These are phyloP conservation scores for Anguilla obscura DNA, from an alignment of 2,797 vertebrate species.

Conservation along the genomic window DNA sequence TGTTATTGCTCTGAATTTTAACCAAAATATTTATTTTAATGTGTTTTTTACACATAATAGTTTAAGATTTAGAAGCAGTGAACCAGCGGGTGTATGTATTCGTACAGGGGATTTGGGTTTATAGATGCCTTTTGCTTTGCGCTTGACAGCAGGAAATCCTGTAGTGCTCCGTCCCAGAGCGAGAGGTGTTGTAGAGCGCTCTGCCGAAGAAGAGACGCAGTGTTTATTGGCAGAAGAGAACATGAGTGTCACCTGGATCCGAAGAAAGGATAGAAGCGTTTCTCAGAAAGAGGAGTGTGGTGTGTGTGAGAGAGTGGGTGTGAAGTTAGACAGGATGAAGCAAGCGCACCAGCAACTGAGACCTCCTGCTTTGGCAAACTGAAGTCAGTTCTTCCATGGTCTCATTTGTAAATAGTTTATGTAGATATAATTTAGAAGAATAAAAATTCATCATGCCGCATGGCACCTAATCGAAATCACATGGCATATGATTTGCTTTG, in stretches of 20 bases:
- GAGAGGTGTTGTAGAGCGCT: not conserved
- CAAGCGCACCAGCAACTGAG: not conserved
- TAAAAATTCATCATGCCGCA: not conserved
- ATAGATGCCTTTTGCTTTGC: not conserved
- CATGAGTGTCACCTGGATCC: conserved; percentile 12
- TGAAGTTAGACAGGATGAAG: not conserved
- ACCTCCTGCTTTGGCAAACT: conserved; percentile 1
- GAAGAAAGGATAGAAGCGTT: not conserved
- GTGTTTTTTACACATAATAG: not conserved
- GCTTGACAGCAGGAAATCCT: conserved; percentile 19
- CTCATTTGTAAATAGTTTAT: not conserved
- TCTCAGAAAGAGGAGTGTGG: not conserved
- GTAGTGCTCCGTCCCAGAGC: not conserved
- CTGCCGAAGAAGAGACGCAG: not conserved
- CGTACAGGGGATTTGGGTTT: not conserved
- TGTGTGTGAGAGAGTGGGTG: conserved; percentile 20
- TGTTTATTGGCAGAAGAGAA: conserved; percentile 3
- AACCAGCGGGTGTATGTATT: not conserved
- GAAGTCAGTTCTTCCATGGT: not conserved
- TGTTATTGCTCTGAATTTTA: not conserved
- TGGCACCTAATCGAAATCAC: not conserved
- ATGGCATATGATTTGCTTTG: not conserved
- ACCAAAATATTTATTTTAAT: too few species aligned
- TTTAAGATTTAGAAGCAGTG: not conserved
- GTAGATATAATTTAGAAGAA: not conserved